These are phyloP conservation scores for Melinopterus prodromus DNA, from an alignment of 2,888 invertebrate genomes.

Conservation along the genomic window DNA sequence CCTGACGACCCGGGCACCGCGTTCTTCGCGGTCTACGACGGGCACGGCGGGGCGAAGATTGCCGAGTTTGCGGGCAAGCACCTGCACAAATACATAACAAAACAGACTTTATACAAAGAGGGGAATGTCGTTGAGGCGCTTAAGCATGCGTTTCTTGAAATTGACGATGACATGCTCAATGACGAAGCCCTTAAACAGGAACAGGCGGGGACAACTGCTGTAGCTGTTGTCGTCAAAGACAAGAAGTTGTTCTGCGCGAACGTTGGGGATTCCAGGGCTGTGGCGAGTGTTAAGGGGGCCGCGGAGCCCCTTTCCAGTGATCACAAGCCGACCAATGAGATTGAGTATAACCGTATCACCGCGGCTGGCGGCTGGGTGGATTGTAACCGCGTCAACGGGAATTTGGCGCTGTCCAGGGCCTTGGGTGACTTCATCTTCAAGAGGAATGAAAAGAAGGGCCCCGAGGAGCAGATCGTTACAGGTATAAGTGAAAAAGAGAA, in stretches of 20 bases:
- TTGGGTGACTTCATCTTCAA: constrained; percentile 98
- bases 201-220: constrained; percentile 94
- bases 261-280: constrained; percentile 95
- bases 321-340: constrained; percentile 94
- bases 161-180: constrained; percentile 92
- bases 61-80: constrained; percentile 96
- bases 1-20: constrained; percentile 89
- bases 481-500: constrained; percentile 65
- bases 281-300: constrained; percentile 85
- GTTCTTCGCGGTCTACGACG: constrained; percentile 97
- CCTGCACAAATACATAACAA: constrained; percentile 90
- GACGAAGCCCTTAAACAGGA: constrained; percentile 90
- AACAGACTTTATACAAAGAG: constrained; percentile 81
- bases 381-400: constrained; percentile 97
- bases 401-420: constrained; percentile 94
- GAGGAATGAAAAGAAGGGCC: constrained; percentile 81
- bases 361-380: constrained; percentile 98
- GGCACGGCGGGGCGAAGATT: constrained; percentile 78
- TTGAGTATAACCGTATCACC: constrained; percentile 86
- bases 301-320: constrained; percentile 85
- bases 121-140: constrained; percentile 88
- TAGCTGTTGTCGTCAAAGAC: constrained; percentile 85
- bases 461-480: constrained; percentile 97
- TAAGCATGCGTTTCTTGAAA: constrained; percentile 80
- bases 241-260: constrained; percentile 92